Conservation (phyloP, 92 coral and sea anemone species). For the Paragorgia papillata region DNA sequence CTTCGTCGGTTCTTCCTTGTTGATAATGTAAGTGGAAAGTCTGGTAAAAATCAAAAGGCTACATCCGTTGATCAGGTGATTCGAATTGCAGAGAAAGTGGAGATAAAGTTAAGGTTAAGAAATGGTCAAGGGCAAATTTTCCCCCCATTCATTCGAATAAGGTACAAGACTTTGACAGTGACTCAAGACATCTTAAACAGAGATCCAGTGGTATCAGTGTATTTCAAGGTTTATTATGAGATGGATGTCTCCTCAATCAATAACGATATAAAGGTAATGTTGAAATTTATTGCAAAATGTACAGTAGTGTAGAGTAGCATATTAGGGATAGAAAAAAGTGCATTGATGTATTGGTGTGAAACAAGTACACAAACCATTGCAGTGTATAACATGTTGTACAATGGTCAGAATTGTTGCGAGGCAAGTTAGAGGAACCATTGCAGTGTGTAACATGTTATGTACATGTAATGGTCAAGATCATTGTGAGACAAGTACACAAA, state of each 20-base stretch:
- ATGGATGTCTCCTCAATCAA: constrained; percentile 72
- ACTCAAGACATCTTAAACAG: constrained; percentile 60
- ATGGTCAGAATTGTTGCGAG: too few species aligned
- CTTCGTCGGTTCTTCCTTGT: constrained; percentile 78
- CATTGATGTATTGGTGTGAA: too few species aligned
- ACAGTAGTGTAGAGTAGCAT: too few species aligned
- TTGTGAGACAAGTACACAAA: too few species aligned
- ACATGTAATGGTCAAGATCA: too few species aligned
- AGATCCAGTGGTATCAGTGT: constrained; percentile 60
- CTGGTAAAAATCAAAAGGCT: constrained; percentile 27
- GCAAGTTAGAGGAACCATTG: too few species aligned
- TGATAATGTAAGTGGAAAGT: constrained; percentile 73
- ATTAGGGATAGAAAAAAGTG: too few species aligned
- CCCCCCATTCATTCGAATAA: constrained; percentile 75
- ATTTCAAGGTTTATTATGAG: constrained; percentile 72
- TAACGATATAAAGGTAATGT: constrained; percentile 71
- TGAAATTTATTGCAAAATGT: background rate
- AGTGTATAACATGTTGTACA: too few species aligned
- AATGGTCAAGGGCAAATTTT: constrained; percentile 87
- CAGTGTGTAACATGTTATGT: too few species aligned
- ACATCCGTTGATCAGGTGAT: constrained; percentile 48
- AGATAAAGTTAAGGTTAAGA: constrained; percentile 68
- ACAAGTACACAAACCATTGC: too few species aligned
- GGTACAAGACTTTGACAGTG: constrained; percentile 70
- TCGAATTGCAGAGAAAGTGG: constrained; percentile 71